Evolutionary conservation across 2,888 invertebrate species (phyloP).

Genomic region (Pristionchus entomophagus): DNA sequence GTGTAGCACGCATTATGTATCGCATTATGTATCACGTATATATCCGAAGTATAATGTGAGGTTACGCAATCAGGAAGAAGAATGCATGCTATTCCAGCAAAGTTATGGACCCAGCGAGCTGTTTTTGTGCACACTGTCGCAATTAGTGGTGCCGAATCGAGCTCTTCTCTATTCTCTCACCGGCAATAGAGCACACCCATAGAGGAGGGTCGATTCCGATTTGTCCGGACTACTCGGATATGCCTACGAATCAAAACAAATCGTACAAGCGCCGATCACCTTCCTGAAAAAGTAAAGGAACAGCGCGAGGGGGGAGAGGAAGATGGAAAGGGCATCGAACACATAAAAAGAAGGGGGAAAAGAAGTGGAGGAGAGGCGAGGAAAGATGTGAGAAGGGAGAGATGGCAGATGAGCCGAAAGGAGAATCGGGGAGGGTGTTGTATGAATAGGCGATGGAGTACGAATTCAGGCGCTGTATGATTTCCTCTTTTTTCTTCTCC

Average conservation of each 20-base stretch:
- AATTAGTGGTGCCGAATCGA: not conserved
- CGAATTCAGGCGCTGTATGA: too few relatives aligned
- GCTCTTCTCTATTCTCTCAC: too few relatives aligned
- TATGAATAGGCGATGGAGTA: not conserved
- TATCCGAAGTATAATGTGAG: not conserved
- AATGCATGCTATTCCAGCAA: too few relatives aligned
- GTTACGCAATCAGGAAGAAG: not conserved
- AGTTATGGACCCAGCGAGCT: too few relatives aligned
- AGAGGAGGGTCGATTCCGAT: not conserved
- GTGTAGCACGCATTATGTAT: not conserved
- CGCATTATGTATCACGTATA: not conserved
- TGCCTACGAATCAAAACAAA: too few relatives aligned
- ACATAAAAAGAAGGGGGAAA: slow-evolving; percentile 16
- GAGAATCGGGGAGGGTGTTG: not conserved
- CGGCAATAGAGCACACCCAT: too few relatives aligned
- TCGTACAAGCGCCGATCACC: not conserved
- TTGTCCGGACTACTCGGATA: not conserved
- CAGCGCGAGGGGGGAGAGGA: not conserved
- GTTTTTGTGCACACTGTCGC: too few relatives aligned
- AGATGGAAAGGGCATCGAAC: slow-evolving; percentile 29
- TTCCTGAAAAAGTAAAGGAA: not conserved
- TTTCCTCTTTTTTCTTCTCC: too few relatives aligned
- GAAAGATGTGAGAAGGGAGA: slow-evolving; percentile 5
- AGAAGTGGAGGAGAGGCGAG: not conserved
- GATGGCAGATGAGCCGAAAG: slow-evolving; percentile 2